Base-by-base conservation (phyloP, 2,113 vertebrate genomes). In the Heterochromis multidens region DNA sequence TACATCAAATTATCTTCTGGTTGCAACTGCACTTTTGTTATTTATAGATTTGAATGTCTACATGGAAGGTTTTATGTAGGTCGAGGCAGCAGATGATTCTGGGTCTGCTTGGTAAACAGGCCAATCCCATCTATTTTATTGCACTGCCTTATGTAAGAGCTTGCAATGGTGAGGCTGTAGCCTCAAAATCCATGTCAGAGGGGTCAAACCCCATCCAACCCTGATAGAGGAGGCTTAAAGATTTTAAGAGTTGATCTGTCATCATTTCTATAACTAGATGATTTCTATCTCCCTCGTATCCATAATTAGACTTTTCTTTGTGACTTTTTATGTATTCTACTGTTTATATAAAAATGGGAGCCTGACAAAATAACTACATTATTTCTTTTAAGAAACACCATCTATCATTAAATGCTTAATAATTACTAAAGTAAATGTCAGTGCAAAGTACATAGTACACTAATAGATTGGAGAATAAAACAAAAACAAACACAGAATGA, bases 31-130 rank as follows among this genome's bases (percentile, higher is more conserved):
- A 74, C 77, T 31, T 81, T 31, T 62, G 85, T 80, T 87, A 90
- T 91, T 88, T 82, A 80, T 88, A 89, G 79, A 77, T 52, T 16
- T 82, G 61, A 86, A 80, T 49, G 46, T 63, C 31, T 23, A 70
- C 37, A 72, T 82, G 61, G 87, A 70, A 67, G 77, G 80, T n/a
- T 77, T 63, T 79, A 83, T 91, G 79, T 91, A 87, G 88, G 89
- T 82, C 83, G 25, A 62, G 40, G 23, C 74, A 46, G 84, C 86
- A 74, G 72, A 92, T 80, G 80, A 89, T 83, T 89, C 80, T 82
- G 63, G 72, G 63, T 86, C 83, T 79, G 58, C 21, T 25, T 49
- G 76, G 70, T 80, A 88, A 88, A 87, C 88, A 89, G 87, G 84
- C 46, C 82, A 79, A 77, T 17, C 52, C 46, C 27, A 81, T 79